Evolutionary conservation across 1,140 invertebrate genomes (phyloP).

Genomic region (Cepaea nemoralis): DNA sequence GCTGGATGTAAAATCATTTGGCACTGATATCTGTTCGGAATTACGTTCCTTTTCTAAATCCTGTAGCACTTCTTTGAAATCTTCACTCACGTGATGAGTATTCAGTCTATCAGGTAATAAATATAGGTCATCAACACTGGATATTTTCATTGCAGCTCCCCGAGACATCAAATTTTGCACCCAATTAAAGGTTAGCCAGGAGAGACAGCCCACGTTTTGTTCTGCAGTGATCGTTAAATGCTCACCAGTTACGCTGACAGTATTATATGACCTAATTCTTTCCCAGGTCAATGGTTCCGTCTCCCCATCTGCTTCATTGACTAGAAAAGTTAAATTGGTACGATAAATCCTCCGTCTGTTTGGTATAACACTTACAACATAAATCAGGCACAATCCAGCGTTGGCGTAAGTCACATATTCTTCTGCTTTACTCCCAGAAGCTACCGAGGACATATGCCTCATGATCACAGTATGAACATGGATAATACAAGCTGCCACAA

Average conservation of each 20-base stretch:
- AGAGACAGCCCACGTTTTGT: constrained; percentile 80
- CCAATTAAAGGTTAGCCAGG: constrained; percentile 88
- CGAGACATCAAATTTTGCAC: constrained; percentile 87
- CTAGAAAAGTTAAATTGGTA: constrained; percentile 55
- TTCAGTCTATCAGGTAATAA: constrained; percentile 83
- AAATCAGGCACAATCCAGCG: constrained; percentile 58
- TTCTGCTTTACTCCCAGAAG: constrained; percentile 74
- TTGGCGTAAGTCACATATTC: constrained; percentile 59
- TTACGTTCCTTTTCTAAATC: constrained; percentile 23
- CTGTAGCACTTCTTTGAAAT: constrained; percentile 72
- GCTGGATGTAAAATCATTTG: constrained; percentile 1
- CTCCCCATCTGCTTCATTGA: constrained; percentile 63
- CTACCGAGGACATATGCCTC: constrained; percentile 50
- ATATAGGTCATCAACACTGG: constrained; percentile 85
- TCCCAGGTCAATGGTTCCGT: constrained; percentile 71
- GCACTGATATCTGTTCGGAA: constrained; percentile 12
- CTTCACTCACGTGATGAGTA: constrained; percentile 76
- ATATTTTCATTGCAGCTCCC: constrained; percentile 81
- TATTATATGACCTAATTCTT: constrained; percentile 73
- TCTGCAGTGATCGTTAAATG: constrained; percentile 85
- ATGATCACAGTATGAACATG: constrained; percentile 64
- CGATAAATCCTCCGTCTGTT: constrained; percentile 53
- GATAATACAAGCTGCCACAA: constrained; percentile 76
- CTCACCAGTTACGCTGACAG: constrained; percentile 77
- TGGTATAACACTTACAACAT: constrained; percentile 64